A percentile compares a stretch with the other conserved stretches of the same genome.
phyloP scores from a whole-genome alignment of 2,113 vertebrate species.

The Penelope pileata region DNA sequence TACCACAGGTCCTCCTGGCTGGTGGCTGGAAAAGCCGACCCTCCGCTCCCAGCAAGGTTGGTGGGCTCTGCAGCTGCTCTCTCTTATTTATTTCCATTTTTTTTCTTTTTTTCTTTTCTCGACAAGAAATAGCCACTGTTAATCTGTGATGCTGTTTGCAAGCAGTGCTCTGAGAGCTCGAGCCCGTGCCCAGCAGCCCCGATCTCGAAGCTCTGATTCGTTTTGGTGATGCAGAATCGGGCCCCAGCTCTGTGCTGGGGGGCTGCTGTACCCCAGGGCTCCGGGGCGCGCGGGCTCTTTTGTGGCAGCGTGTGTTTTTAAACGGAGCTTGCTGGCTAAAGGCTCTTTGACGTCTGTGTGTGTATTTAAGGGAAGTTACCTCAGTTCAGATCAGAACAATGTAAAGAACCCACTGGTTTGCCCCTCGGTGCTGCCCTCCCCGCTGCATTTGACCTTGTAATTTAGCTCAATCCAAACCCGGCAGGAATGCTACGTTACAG shows the following conservation, averaged over 20 bases:
- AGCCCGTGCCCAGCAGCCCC: neutral
- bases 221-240: neutral
- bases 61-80: conserved; percentile 13
- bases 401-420: neutral
- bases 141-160: neutral
- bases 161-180: neutral
- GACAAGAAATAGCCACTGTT: neutral
- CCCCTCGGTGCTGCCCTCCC: neutral
- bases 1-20: conserved; percentile 99
- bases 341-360: neutral
- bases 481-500: neutral
- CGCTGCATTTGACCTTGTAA: neutral
- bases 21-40: conserved; percentile 97
- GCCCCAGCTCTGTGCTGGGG: neutral
- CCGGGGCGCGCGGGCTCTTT: neutral
- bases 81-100: neutral
- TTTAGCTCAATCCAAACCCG: neutral
- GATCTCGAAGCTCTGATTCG: neutral
- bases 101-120: too few relatives aligned
- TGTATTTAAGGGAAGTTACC: neutral
- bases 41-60: conserved; percentile 94
- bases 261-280: neutral
- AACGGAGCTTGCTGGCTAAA: neutral
- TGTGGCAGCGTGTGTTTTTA: neutral
- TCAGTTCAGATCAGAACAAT: neutral